Conservation (phyloP, 2,888 invertebrate genomes). For the Amphimallon solstitiale region DNA sequence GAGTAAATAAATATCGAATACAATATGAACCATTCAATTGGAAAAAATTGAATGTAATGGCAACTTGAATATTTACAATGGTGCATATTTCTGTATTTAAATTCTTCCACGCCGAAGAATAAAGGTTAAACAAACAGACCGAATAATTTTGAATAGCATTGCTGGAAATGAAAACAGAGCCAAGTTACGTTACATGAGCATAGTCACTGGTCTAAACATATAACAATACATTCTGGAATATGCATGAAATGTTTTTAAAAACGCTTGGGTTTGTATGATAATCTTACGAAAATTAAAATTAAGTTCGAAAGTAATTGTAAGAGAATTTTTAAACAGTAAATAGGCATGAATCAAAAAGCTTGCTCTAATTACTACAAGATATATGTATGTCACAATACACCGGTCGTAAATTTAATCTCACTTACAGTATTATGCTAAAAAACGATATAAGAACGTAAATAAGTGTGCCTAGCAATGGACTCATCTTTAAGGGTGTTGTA, state of each 20-base stretch:
- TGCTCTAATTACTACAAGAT: too few species aligned
- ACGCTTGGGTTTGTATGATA: too few species aligned
- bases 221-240: conserved; percentile 7
- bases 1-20: neutral
- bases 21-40: neutral
- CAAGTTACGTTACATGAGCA: conserved; percentile 18
- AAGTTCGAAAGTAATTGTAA: too few species aligned
- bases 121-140: conserved; percentile 38
- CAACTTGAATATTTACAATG: conserved; percentile 18
- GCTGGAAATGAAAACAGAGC: conserved; percentile 22
- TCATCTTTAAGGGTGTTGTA: too few species aligned
- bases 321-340: too few species aligned
- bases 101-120: conserved; percentile 34
- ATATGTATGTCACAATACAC: too few species aligned
- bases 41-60: conserved; percentile 23
- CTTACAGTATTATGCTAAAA: too few species aligned
- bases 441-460: too few species aligned
- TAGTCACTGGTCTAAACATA: conserved; percentile 1
- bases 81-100: conserved; percentile 22
- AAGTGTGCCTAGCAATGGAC: too few species aligned
- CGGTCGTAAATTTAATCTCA: too few species aligned
- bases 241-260: neutral
- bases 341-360: too few species aligned
- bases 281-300: too few species aligned
- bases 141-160: conserved; percentile 36